These are phyloP conservation scores for Scomber colias DNA, from an alignment of 2,113 vertebrate genomes.

Conservation along the genomic window DNA sequence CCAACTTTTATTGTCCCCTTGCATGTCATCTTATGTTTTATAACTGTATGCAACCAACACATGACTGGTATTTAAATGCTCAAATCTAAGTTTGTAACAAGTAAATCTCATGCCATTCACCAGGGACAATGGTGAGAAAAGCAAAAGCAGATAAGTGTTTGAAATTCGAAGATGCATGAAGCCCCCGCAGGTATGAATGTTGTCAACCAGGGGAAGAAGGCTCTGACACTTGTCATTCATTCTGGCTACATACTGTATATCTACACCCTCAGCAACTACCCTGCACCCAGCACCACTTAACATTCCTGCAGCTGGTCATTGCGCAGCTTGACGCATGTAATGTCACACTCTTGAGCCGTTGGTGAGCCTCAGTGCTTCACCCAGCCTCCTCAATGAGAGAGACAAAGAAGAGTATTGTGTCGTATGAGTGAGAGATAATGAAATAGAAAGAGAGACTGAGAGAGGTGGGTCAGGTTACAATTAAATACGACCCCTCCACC, in stretches of 20 bases:
- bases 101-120: constrained; percentile 22
- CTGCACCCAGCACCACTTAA: constrained; percentile 57
- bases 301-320: constrained; percentile 74
- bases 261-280: neutral
- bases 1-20: neutral
- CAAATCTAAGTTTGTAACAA: constrained; percentile 35
- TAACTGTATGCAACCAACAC: constrained; percentile 30
- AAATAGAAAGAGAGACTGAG: constrained; percentile 44
- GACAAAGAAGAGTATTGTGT: constrained; percentile 82
- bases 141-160: constrained; percentile 1
- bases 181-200: neutral
- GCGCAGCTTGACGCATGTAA: constrained; percentile 74
- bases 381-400: constrained; percentile 31
- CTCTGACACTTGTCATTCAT: constrained; percentile 34
- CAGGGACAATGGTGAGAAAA: neutral
- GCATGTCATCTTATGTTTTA: neutral
- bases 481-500: constrained; percentile 56
- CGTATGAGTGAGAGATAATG: constrained; percentile 41
- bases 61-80: constrained; percentile 10
- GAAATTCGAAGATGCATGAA: neutral
- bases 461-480: constrained; percentile 81
- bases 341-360: constrained; percentile 73
- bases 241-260: constrained; percentile 16
- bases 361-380: constrained; percentile 48
- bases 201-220: neutral